Base-by-base conservation (phyloP, 2,113 vertebrate species). In the Struthidea cinerea region DNA sequence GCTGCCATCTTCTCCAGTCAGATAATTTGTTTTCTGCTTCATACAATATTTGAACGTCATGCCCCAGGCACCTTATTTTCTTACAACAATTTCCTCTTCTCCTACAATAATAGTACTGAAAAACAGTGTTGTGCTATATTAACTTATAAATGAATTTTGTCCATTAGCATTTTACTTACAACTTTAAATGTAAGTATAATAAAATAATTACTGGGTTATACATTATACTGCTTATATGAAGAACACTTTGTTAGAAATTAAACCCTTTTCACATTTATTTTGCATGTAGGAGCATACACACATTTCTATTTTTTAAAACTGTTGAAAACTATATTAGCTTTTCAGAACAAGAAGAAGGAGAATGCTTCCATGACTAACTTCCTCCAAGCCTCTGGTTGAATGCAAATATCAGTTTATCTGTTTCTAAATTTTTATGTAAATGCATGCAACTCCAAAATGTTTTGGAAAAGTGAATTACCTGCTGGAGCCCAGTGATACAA, bases 171-270 rank as follows among this genome's bases (percentile, higher is more conserved):
- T 91, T 49, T 92, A 35, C 18, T 49, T 95, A 60, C 28, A 92
- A 85, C 21, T 89, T 93, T 79, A 91, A 95, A 97, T 94, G 26
- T 13, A 96, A 89, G 39, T 84, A 89, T 78, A 83, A 91, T 95
- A 97, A 89, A 97, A 91, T 92, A 89, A 56, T 33, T 55, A 79
- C 6, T 60, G 22, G 33, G 35, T 50, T 59, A 88, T 68, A 24
- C 0, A 13, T 86, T 92, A 21, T 76, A 84, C 0, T 46, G 27
- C 22, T 80, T 76, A 78, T 75, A 50, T 42, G 13, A 85, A 96
- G 92, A 91, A 89, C 13, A 82, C 67, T 84, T 96, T 59, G 69
- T 18, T 81, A 83, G 86, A 80, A 96, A 84, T 92, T 94, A 96
- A 95, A 91, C 39, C 20, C 8, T 67, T 81, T 82, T 87, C 80